Evolutionary conservation across 37 sponge, comb jelly and placozoan species (phyloP).

Genomic region (Eunapius fragilis): DNA sequence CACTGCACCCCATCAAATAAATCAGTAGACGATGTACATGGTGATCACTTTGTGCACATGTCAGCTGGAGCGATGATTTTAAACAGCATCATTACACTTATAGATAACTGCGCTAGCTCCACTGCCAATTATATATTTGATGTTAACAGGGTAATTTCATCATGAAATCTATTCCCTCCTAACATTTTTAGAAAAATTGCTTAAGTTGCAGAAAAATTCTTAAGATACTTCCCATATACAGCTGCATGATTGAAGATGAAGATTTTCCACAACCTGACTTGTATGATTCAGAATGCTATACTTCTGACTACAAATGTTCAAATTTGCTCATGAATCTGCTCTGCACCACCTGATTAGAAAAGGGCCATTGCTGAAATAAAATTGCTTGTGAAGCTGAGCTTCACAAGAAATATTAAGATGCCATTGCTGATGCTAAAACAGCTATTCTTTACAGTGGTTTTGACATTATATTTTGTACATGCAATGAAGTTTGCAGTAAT

Average conservation of each 20-base stretch:
- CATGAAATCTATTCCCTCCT: too few relatives aligned
- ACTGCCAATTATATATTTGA: too few relatives aligned
- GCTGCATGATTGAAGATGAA: slow-evolving; percentile 14
- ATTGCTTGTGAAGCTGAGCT: background rate
- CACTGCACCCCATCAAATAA: slow-evolving; percentile 69
- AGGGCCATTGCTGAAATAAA: background rate
- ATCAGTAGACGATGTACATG: slow-evolving; percentile 53
- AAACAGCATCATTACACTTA: background rate
- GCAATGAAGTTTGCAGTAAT: slow-evolving; percentile 60
- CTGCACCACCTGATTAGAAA: slow-evolving; percentile 14
- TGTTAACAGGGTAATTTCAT: too few relatives aligned
- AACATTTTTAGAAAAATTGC: slow-evolving; percentile 1
- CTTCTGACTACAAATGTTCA: background rate
- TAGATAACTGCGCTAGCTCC: too few relatives aligned
- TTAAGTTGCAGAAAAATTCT: background rate
- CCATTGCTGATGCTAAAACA: background rate
- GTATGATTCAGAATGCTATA: background rate
- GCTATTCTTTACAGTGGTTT: slow-evolving; percentile 3
- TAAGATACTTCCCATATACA: slow-evolving; percentile 33
- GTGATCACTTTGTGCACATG: slow-evolving; percentile 1
- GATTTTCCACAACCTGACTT: slow-evolving; percentile 18
- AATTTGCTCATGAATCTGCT: background rate
- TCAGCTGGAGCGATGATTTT: background rate
- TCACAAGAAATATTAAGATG: background rate
- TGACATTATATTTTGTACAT: slow-evolving; percentile 67